phyloP scores from a whole-genome alignment of 2,888 invertebrate species.

The Scaptomyza parva region DNA sequence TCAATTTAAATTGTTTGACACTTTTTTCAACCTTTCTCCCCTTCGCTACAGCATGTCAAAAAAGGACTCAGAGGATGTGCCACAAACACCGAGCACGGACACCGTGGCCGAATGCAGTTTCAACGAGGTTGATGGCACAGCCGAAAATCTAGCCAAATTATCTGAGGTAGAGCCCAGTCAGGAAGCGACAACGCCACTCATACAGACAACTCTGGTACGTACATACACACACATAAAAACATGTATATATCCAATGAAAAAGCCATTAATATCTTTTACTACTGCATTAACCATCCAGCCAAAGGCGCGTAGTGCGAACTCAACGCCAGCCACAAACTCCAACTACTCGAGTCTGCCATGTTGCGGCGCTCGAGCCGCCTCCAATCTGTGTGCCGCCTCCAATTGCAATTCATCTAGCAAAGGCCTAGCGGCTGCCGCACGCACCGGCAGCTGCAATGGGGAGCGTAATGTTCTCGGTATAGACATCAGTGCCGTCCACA shows the following conservation, averaged over 20 bases:
- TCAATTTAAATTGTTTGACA: constrained; percentile 18
- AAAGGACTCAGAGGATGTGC: constrained; percentile 80
- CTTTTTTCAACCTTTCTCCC: neutral
- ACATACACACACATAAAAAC: constrained; percentile 12
- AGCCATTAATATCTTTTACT: constrained; percentile 48
- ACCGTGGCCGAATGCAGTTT: constrained; percentile 77
- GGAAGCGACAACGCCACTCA: constrained; percentile 67
- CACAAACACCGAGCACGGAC: constrained; percentile 79
- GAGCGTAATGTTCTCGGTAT: constrained; percentile 84
- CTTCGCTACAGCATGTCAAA: constrained; percentile 71
- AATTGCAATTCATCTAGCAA: constrained; percentile 51
- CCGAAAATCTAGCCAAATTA: constrained; percentile 70
- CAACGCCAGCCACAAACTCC: constrained; percentile 80
- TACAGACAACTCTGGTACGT: constrained; percentile 91
- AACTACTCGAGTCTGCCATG: constrained; percentile 85
- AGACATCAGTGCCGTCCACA: constrained; percentile 85
- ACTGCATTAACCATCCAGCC: constrained; percentile 72
- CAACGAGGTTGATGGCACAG: constrained; percentile 75
- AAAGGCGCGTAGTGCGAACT: constrained; percentile 79
- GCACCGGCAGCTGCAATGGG: constrained; percentile 82
- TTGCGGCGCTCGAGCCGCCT: constrained; percentile 73
- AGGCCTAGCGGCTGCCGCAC: constrained; percentile 48
- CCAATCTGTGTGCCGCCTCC: constrained; percentile 28
- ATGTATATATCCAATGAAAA: constrained; percentile 42
- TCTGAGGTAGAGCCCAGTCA: constrained; percentile 65